These are phyloP conservation scores for Caenorhabditis sinica DNA, from an alignment of 2,888 invertebrate genomes.

Conservation along the genomic window DNA sequence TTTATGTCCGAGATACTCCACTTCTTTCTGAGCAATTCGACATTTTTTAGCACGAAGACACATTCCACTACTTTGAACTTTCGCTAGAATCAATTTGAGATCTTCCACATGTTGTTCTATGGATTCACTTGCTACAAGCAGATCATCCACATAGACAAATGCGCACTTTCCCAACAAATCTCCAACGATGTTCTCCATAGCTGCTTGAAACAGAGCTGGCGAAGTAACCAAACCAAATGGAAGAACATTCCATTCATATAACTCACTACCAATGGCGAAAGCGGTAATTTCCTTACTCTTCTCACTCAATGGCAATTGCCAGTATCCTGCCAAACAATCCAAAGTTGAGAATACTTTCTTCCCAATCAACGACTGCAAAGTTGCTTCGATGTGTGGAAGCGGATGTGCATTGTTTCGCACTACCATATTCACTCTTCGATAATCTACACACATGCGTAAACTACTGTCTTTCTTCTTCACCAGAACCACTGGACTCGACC, in stretches of 20 bases:
- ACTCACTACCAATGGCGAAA: constrained; percentile 18
- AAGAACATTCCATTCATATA: constrained; percentile 11
- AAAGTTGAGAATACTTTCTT: constrained; percentile 63
- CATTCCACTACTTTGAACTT: neutral
- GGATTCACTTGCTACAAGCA: neutral
- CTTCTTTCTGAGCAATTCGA: constrained; percentile 3
- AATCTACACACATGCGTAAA: constrained; percentile 74
- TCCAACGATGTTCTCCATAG: constrained; percentile 54
- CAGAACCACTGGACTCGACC: constrained; percentile 47
- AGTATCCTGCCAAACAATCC: constrained; percentile 73
- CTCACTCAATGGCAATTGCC: constrained; percentile 71
- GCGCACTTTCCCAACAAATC: constrained; percentile 18
- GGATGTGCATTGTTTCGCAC: constrained; percentile 69
- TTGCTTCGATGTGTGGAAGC: constrained; percentile 67
- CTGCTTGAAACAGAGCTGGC: constrained; percentile 77
- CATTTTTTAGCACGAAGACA: neutral
- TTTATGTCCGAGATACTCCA: constrained; percentile 13
- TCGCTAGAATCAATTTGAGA: neutral
- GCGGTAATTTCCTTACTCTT: constrained; percentile 57
- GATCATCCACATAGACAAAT: constrained; percentile 15
- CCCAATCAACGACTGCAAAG: constrained; percentile 60
- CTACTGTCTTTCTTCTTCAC: constrained; percentile 70
- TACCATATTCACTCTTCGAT: constrained; percentile 68
- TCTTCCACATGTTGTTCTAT: constrained; percentile 7
- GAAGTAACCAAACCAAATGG: constrained; percentile 66